phyloP scores from a whole-genome alignment of 37 sponge, comb jelly and placozoan genomes.

The Cladorhizidae sp. region DNA sequence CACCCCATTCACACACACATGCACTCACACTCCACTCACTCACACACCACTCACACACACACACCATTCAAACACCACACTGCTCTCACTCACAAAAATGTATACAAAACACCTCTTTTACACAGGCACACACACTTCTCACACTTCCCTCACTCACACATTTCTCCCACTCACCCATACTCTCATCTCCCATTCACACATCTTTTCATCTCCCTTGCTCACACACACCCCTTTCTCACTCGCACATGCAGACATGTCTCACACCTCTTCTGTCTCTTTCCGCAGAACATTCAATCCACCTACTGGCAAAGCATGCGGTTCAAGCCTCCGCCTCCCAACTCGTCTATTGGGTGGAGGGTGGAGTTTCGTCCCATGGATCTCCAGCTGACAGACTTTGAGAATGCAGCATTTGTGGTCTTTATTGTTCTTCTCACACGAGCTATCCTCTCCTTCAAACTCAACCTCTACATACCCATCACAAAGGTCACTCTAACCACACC shows the following conservation, averaged over 20 bases:
- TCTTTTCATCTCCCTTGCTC: neutral
- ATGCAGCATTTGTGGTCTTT: slow-evolving; percentile 93
- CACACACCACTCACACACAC: slow-evolving; percentile 68
- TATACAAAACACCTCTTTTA: too few relatives aligned
- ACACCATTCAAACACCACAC: neutral
- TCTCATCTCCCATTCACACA: neutral
- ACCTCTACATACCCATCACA: slow-evolving; percentile 93
- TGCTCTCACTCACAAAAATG: too few relatives aligned
- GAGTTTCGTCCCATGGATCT: slow-evolving; percentile 96
- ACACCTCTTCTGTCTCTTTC: neutral
- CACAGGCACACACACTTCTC: too few relatives aligned
- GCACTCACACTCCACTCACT: slow-evolving; percentile 19
- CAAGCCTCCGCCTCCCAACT: slow-evolving; percentile 96
- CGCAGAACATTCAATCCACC: slow-evolving; percentile 94
- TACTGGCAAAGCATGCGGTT: slow-evolving; percentile 99
- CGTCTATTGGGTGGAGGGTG: slow-evolving; percentile 98
- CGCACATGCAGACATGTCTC: neutral
- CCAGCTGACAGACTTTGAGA: slow-evolving; percentile 98
- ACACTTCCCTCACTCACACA: neutral
- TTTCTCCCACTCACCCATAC: neutral
- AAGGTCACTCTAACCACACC: slow-evolving; percentile 52
- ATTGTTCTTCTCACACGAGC: slow-evolving; percentile 87
- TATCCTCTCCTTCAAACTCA: slow-evolving; percentile 86
- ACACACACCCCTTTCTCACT: too few relatives aligned
- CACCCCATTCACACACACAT: slow-evolving; percentile 26